Evolutionary conservation across 1,140 invertebrate genomes (phyloP).

Genomic region (Conopomorpha cramerella): DNA sequence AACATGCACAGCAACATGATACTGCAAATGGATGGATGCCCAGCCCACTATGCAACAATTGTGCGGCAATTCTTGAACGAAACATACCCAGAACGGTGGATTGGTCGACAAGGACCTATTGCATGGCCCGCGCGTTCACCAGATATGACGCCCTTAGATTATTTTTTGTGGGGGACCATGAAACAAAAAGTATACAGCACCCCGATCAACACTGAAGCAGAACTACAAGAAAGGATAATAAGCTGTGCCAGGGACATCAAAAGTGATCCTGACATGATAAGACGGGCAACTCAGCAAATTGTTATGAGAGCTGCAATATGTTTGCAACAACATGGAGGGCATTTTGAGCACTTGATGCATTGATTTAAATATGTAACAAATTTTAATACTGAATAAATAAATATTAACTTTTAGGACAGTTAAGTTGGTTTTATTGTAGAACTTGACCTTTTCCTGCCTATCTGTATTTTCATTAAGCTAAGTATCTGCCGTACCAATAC

Average conservation of each 20-base stretch:
- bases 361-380: too few species aligned
- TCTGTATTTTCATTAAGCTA: too few species aligned
- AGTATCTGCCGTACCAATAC: too few species aligned
- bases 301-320: too few species aligned
- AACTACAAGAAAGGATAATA: constrained; percentile 7
- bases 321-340: too few species aligned
- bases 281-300: too few species aligned
- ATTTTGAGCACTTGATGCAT: too few species aligned
- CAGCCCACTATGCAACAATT: constrained; percentile 4
- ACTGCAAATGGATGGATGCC: not conserved
- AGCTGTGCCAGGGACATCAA: constrained; percentile 1
- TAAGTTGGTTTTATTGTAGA: too few species aligned
- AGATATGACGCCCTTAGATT: constrained; percentile 15
- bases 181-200: constrained; percentile 14
- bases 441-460: too few species aligned
- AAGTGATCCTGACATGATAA: too few species aligned
- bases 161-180: constrained; percentile 12
- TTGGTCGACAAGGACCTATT: constrained; percentile 12
- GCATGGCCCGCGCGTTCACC: constrained; percentile 12
- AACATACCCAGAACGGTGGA: constrained; percentile 10
- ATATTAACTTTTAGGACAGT: too few species aligned
- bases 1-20: not conserved
- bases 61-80: constrained; percentile 7
- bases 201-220: not conserved
- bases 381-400: too few species aligned